Base-by-base conservation (phyloP, 2,797 vertebrate genomes). In the Esox masquinongy region DNA sequence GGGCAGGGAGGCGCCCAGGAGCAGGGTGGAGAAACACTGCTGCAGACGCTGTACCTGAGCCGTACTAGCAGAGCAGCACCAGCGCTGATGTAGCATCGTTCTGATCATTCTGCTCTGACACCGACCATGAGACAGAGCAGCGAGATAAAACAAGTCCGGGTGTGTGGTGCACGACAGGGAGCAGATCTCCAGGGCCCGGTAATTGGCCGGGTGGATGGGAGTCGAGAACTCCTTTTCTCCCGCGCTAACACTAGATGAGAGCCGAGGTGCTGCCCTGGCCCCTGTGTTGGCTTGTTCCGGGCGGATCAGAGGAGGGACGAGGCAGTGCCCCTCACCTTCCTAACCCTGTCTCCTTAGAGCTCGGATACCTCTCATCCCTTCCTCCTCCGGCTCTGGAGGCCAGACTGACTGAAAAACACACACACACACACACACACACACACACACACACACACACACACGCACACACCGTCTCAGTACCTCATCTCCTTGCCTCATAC, bases 231-330 rank as follows among this genome's bases (percentile, higher is more conserved):
- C 68, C 81, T 79, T 85, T 87, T 79, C 74, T 82, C 81, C 79
- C 71, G 70, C 61, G 67, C 76, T 86, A 84, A 83, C 74, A 69
- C 76, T 72, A 81, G 83, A 84, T 77, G 75, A 82, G 77, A 84
- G 74, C 74, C 39, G 59, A 82, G 79, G 69, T 81, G 74, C 61
- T 5, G 61, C 77, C 76, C 53, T 56, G 53, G 53, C 53, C 53
- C 53, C 77, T 78, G 80, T 86, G 78, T 81, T 73, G 51, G 74
- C 76, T 74, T 83, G 73, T 78, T 80, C 78, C 74, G 12, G 43
- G 68, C 70, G 53, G 81, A 80, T 82, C 80, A 79, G 75, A 81
- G 66, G n/a, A 34, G 68, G 69, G 69, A 75, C 81, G 70, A 74
- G 70, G 70, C 15, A n/a, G 67, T 72, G 43, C 73, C 22, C 67